A percentile compares a stretch with the other conserved stretches of the same genome.
Evolutionary conservation across 1,140 invertebrate genomes (phyloP).

Genomic region (Papilio helenus): DNA sequence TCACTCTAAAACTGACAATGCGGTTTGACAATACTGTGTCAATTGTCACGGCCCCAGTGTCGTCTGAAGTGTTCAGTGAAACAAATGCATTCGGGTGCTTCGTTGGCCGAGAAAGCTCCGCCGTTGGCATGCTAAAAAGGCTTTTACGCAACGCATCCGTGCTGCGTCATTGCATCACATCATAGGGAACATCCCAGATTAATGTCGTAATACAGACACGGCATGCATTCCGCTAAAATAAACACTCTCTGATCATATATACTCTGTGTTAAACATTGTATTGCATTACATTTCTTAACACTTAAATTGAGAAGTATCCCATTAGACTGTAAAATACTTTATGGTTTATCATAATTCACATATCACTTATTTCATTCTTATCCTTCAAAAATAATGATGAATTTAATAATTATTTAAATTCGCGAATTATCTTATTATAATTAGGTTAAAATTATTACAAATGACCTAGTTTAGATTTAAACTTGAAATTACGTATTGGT

Average conservation of each 20-base stretch:
- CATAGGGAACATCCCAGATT: slow-evolving; percentile 33
- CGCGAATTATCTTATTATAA: no score
- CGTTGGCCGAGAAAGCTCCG: slow-evolving; percentile 66
- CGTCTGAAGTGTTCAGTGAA: slow-evolving; percentile 47
- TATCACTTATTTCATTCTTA: no score
- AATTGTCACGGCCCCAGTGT: slow-evolving; percentile 68
- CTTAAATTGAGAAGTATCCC: no score
- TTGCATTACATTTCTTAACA: no score
- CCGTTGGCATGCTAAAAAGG: slow-evolving; percentile 71
- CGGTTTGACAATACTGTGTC: slow-evolving; percentile 59
- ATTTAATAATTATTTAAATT: no score
- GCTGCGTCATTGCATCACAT: slow-evolving; percentile 57
- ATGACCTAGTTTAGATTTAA: neutral
- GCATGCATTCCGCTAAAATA: neutral
- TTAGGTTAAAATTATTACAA: neutral
- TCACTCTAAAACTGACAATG: slow-evolving; percentile 53
- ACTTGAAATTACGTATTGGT: neutral
- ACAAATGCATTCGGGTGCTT: slow-evolving; percentile 70
- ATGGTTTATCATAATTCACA: no score
- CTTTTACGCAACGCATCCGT: slow-evolving; percentile 65
- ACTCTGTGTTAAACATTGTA: neutral
- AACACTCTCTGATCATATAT: neutral
- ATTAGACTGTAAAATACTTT: no score
- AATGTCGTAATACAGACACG: slow-evolving; percentile 13
- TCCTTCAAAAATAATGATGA: no score